A percentile compares a stretch with the other conserved stretches of the same genome.
These are phyloP conservation scores for Patella vulgata DNA, from an alignment of 1,140 invertebrate genomes.

Conservation along the genomic window DNA sequence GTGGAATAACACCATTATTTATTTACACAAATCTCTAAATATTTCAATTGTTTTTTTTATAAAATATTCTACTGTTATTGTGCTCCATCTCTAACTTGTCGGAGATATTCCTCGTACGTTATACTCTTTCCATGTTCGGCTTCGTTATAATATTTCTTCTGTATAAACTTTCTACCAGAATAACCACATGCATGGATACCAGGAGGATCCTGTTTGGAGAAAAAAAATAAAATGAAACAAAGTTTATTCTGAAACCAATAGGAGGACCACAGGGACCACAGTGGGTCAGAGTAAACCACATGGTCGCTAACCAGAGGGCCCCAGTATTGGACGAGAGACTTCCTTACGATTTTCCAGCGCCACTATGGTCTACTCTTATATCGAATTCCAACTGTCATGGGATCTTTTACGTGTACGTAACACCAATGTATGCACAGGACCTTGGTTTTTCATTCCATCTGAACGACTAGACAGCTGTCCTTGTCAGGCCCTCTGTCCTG, in stretches of 20 bases:
- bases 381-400: too few species aligned
- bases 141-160: slow-evolving; percentile 57
- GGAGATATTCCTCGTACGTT: slow-evolving; percentile 59
- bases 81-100: slow-evolving; percentile 39
- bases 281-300: neutral
- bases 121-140: slow-evolving; percentile 55
- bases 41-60: too few species aligned
- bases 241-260: neutral
- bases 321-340: slow-evolving; percentile 10
- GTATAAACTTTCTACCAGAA: slow-evolving; percentile 77
- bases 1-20: too few species aligned
- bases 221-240: slow-evolving; percentile 61
- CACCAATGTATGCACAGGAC: too few species aligned
- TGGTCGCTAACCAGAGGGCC: neutral
- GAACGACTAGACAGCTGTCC: too few species aligned
- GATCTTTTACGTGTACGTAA: too few species aligned
- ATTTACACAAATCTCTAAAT: too few species aligned
- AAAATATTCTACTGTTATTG: too few species aligned
- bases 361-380: too few species aligned
- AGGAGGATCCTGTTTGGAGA: slow-evolving; percentile 88
- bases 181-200: slow-evolving; percentile 94
- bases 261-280: neutral
- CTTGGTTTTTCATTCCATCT: too few species aligned
- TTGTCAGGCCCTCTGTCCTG: too few species aligned
- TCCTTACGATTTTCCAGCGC: too few species aligned